Percentiles rank a stretch among this genome's conserved stretches.
Evolutionary conservation across 2,797 vertebrate genomes (phyloP).

Genomic region (Liasis olivaceus): DNA sequence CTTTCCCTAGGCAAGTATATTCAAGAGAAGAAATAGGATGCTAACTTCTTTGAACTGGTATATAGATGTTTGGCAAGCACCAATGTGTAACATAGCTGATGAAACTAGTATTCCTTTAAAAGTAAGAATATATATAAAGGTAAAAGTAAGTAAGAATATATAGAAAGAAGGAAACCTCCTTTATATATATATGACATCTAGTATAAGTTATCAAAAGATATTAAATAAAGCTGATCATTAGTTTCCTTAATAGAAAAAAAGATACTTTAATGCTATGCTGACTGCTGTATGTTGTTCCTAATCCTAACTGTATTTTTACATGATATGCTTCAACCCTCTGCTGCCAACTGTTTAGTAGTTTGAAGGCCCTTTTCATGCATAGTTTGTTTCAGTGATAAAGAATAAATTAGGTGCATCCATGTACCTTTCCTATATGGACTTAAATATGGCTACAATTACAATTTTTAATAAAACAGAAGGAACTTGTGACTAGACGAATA

Average conservation of each 20-base stretch:
- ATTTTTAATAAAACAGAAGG: neutral
- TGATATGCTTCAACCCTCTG: neutral
- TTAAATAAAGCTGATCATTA: neutral
- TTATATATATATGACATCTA: neutral
- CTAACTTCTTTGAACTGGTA: neutral
- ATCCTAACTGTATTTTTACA: neutral
- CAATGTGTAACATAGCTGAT: neutral
- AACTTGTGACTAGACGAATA: neutral
- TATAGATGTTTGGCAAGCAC: neutral
- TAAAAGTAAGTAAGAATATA: too few relatives aligned
- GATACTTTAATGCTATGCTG: neutral
- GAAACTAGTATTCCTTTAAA: neutral
- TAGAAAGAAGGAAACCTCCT: neutral
- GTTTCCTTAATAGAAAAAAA: neutral
- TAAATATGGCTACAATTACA: neutral
- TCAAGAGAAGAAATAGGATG: neutral
- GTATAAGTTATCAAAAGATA: neutral
- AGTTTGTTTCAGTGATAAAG: neutral
- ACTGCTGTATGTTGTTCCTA: neutral
- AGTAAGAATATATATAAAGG: neutral
- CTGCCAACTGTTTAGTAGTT: neutral
- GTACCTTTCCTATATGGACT: neutral
- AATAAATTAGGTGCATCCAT: neutral
- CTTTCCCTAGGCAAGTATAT: conserved; percentile 10
- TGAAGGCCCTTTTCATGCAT: neutral